A percentile compares a stretch with the other conserved stretches of the same genome.
These are phyloP conservation scores for Recurvirostra avosetta DNA, from an alignment of 2,113 vertebrate species.

Conservation along the genomic window DNA sequence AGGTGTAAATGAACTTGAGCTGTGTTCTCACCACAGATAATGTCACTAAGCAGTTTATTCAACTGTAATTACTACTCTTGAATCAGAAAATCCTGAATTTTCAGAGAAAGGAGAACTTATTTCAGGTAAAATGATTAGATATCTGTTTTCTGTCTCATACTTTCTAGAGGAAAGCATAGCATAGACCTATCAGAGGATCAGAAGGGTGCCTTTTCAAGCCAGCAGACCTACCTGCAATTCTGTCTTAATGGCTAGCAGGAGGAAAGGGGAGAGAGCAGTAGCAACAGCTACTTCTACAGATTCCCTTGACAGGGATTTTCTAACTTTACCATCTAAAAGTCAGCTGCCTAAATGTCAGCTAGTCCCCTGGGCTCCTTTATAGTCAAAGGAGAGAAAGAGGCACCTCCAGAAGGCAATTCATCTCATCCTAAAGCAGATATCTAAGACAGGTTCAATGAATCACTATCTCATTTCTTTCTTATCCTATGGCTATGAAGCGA, in stretches of 20 bases:
- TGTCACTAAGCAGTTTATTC: not conserved
- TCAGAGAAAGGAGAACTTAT: not conserved
- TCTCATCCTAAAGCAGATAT: not conserved
- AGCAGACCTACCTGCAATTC: not conserved
- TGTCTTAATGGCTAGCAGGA: not conserved
- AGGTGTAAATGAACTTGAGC: not conserved
- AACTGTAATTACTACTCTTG: not conserved
- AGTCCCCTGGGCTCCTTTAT: not conserved
- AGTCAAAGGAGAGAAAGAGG: not conserved
- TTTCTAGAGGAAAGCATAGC: not conserved
- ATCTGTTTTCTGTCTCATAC: not conserved
- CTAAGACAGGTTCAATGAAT: conserved; percentile 5
- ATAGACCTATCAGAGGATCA: not conserved
- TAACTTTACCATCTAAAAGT: not conserved
- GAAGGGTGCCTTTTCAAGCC: not conserved
- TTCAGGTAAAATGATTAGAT: not conserved
- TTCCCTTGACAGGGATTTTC: not conserved
- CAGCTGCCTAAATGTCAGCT: not conserved
- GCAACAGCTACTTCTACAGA: not conserved
- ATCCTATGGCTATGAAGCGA: not conserved
- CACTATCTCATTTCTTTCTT: not conserved
- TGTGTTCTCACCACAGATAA: not conserved
- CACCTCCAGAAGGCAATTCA: not conserved
- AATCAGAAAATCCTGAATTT: not conserved
- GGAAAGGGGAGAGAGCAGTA: not conserved